Conservation (phyloP, 2,888 invertebrate species). For the Furcula furcula region DNA sequence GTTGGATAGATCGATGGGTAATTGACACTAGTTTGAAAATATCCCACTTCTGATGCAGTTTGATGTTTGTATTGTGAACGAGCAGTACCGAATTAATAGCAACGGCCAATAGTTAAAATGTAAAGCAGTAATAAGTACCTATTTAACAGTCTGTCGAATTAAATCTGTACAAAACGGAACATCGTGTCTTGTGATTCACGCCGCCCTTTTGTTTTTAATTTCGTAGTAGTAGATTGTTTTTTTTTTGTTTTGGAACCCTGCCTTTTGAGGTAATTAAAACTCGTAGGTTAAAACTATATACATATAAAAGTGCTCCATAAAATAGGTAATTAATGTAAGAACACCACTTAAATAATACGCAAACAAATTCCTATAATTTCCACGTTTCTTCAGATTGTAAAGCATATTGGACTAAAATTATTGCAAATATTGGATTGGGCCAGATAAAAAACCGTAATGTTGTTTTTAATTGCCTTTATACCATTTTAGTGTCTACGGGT, state of each 20-base stretch:
- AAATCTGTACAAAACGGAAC: slow-evolving; percentile 78
- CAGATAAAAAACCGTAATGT: no score
- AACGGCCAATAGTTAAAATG: slow-evolving; percentile 65
- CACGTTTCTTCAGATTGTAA: no score
- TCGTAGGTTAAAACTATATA: no score
- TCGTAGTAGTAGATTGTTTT: slow-evolving; percentile 10
- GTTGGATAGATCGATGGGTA: slow-evolving; percentile 41
- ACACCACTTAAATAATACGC: no score
- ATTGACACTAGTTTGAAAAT: slow-evolving; percentile 29
- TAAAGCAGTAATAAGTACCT: slow-evolving; percentile 72
- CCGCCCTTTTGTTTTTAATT: slow-evolving; percentile 29
- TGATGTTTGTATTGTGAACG: slow-evolving; percentile 52
- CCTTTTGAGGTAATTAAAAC: no score
- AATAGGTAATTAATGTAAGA: no score
- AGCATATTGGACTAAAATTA: no score
- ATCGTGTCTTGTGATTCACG: slow-evolving; percentile 67
- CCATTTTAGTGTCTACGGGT: no score
- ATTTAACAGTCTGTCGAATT: slow-evolving; percentile 79
- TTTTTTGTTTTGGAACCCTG: slow-evolving; percentile 21
- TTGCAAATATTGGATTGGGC: no score
- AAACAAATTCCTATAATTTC: no score
- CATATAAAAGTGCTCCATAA: no score
- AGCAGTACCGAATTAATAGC: slow-evolving; percentile 70
- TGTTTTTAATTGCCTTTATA: no score
- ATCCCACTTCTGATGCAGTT: slow-evolving; percentile 42